These are phyloP conservation scores for Suncus etruscus DNA, from an alignment of 2,113 vertebrate species.

Conservation along the genomic window DNA sequence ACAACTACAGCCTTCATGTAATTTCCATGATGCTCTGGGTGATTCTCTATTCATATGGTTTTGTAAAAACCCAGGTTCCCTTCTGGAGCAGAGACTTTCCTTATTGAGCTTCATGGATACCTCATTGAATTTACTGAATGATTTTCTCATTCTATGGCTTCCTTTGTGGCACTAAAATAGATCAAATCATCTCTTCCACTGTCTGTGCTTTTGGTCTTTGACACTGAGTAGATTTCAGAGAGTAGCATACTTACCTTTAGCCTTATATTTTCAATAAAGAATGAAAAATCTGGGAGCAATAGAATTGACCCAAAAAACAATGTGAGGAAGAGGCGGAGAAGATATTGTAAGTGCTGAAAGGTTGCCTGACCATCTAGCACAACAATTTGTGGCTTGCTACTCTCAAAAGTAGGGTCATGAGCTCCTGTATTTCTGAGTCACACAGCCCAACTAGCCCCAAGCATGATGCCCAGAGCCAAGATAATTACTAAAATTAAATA, in stretches of 20 bases:
- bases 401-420: background rate
- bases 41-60: background rate
- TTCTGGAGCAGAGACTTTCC: background rate
- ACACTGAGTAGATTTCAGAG: background rate
- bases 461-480: too few species aligned
- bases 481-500: background rate
- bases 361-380: background rate
- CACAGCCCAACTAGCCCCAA: too few species aligned
- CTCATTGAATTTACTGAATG: background rate
- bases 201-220: background rate
- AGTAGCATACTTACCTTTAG: background rate
- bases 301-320: background rate
- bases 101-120: too few species aligned
- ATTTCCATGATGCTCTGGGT: background rate
- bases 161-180: too few species aligned
- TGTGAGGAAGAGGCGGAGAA: background rate
- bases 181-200: background rate
- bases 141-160: background rate
- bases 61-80: background rate
- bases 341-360: background rate
- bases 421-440: background rate
- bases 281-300: background rate
- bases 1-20: too few species aligned
- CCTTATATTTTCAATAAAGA: background rate
- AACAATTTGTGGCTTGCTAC: too few species aligned